A percentile compares a stretch with the other conserved stretches of the same genome.
These are phyloP conservation scores for Neosalanx taihuensis DNA, from an alignment of 2,797 vertebrate genomes.

Conservation along the genomic window DNA sequence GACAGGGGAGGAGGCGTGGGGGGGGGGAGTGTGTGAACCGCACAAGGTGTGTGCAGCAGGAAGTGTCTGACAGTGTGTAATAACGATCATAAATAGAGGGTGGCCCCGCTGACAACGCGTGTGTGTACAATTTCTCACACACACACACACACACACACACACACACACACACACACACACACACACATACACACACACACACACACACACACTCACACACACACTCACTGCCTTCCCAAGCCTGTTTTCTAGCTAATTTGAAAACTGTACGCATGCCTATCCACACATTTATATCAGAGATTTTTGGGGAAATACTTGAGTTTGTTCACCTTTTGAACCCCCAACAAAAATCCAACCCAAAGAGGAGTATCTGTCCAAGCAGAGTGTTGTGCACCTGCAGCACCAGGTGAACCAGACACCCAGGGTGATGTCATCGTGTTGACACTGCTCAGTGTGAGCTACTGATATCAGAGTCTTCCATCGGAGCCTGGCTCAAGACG, in stretches of 20 bases:
- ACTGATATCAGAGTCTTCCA: conserved; percentile 11
- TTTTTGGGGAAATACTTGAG: conserved; percentile 1
- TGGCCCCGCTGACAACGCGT: conserved; percentile 21
- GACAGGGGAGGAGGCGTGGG: conserved; percentile 29
- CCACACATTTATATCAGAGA: neutral
- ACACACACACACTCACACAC: no score
- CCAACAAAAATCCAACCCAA: neutral
- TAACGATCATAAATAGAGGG: conserved; percentile 28
- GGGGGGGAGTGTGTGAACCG: conserved; percentile 43
- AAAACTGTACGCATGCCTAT: no score
- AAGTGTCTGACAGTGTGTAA: conserved; percentile 52
- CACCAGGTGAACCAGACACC: no score
- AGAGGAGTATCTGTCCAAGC: no score
- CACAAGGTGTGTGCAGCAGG: conserved; percentile 48
- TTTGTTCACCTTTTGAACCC: no score
- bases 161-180: no score
- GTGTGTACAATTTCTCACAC: neutral
- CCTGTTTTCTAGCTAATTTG: no score
- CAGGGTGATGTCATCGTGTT: conserved; percentile 10
- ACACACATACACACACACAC: no score
- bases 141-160: no score
- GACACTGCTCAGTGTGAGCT: neutral
- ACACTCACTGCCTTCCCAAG: no score
- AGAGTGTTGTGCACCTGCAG: no score
- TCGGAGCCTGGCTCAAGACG: neutral